Evolutionary conservation across 2,888 invertebrate genomes (phyloP).

Genomic region (Brachycybe producta): DNA sequence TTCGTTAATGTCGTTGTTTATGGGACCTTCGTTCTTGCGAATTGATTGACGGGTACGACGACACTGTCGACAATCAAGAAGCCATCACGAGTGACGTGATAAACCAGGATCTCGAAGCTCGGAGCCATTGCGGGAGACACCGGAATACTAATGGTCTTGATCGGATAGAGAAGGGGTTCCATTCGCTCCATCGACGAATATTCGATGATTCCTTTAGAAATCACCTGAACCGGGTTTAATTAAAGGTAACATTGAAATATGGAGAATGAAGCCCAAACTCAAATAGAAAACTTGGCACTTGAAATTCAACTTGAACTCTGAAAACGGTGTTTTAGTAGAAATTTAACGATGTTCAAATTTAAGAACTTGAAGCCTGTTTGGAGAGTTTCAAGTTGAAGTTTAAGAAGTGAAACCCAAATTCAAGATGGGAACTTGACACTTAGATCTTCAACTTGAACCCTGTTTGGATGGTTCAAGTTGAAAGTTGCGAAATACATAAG

Average conservation of each 20-base stretch:
- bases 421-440: too few relatives aligned
- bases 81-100: slow-evolving; percentile 35
- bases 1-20: too few relatives aligned
- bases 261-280: too few relatives aligned
- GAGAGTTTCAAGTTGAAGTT: too few relatives aligned
- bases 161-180: slow-evolving; percentile 29
- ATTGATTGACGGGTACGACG: slow-evolving; percentile 42
- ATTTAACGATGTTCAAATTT: not conserved
- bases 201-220: slow-evolving; percentile 40
- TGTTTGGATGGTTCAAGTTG: too few relatives aligned
- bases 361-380: too few relatives aligned
- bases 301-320: too few relatives aligned
- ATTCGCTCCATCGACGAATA: slow-evolving; percentile 31
- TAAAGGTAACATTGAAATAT: too few relatives aligned
- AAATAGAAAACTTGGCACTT: slow-evolving; percentile 1
- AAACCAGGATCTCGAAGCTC: slow-evolving; percentile 40
- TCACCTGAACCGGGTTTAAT: slow-evolving; percentile 37
- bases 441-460: too few relatives aligned
- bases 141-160: slow-evolving; percentile 40
- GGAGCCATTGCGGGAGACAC: slow-evolving; percentile 45
- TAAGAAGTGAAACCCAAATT: too few relatives aligned
- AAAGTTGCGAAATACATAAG: too few relatives aligned
- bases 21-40: slow-evolving; percentile 25
- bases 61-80: slow-evolving; percentile 41
- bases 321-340: not conserved